Percentiles rank a stretch among this genome's conserved stretches.
These are phyloP conservation scores for Halcyon malimbica DNA, from an alignment of 2,113 vertebrate species.

Conservation along the genomic window DNA sequence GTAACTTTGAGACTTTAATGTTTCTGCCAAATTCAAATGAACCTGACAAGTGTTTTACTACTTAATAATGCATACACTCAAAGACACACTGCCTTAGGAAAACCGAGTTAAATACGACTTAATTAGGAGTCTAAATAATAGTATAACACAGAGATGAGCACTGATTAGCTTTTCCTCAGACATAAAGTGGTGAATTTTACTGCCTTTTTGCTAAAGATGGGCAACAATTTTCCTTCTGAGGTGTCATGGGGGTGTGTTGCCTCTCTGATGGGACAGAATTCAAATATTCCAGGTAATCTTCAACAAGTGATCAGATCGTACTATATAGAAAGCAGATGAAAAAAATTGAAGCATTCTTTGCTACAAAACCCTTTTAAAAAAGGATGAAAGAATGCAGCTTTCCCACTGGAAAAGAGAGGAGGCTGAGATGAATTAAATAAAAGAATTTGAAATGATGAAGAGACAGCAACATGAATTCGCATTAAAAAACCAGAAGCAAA, in stretches of 20 bases:
- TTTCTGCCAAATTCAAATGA: background rate
- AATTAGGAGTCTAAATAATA: background rate
- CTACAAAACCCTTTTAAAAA: background rate
- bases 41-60: background rate
- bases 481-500: background rate
- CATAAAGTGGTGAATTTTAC: background rate
- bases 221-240: background rate
- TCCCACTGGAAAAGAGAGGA: background rate
- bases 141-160: background rate
- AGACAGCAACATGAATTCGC: background rate
- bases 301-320: background rate
- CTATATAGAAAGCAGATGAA: background rate
- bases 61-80: background rate
- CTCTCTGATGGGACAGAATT: background rate
- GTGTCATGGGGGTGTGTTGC: background rate
- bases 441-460: background rate
- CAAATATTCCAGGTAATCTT: background rate
- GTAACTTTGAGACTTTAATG: background rate
- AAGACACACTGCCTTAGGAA: background rate
- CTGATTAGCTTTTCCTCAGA: constrained; percentile 13
- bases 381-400: background rate
- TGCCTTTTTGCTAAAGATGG: background rate
- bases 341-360: background rate
- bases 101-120: background rate
- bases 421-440: background rate